Evolutionary conservation across 2,888 invertebrate genomes (phyloP).

Genomic region (Aethes cnicana): DNA sequence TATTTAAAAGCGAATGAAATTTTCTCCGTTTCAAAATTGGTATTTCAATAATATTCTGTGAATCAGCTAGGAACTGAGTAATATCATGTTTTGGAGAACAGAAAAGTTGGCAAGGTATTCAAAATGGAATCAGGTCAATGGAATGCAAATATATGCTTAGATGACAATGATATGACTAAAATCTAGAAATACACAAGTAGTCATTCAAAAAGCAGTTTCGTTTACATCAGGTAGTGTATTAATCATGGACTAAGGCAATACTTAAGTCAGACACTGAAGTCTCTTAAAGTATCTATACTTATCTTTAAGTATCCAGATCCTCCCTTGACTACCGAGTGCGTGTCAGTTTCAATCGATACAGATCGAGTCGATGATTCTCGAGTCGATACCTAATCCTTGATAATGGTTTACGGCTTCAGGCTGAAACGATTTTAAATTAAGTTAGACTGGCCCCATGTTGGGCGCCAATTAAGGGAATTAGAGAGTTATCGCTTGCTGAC

Average conservation of each 20-base stretch:
- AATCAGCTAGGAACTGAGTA: background rate
- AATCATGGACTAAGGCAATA: no score
- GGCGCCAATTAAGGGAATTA: constrained; percentile 8
- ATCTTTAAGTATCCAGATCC: background rate
- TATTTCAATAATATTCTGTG: background rate
- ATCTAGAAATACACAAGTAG: no score
- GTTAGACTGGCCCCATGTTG: background rate
- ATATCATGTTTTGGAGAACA: background rate
- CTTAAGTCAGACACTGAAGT: no score
- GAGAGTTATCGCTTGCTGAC: no score
- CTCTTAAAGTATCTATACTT: no score
- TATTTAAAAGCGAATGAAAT: no score
- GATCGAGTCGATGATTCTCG: background rate
- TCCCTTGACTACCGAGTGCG: background rate
- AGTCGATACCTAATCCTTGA: background rate
- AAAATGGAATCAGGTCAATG: background rate
- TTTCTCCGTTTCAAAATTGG: no score
- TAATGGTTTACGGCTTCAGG: background rate
- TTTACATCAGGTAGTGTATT: no score
- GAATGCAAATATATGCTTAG: background rate
- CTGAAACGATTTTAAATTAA: background rate
- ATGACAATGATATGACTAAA: no score
- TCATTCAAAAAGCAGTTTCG: no score
- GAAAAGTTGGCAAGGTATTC: background rate
- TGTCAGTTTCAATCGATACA: background rate